These are phyloP conservation scores for Zosterops hypoxanthus DNA, from an alignment of 2,113 vertebrate species.

Conservation along the genomic window DNA sequence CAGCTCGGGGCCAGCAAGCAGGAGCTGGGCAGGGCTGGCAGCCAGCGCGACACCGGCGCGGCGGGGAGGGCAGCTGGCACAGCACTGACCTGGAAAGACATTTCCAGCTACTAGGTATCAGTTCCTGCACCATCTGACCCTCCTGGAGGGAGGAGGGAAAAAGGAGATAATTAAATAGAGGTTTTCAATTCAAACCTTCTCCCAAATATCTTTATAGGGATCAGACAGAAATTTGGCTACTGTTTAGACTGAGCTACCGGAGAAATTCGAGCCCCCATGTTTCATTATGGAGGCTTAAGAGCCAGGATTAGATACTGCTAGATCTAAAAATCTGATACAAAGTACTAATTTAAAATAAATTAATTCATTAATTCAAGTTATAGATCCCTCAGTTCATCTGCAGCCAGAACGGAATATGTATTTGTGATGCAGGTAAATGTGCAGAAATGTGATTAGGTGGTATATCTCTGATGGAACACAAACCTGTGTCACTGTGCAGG, in stretches of 20 bases:
- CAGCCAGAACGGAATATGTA: background rate
- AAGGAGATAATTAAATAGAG: background rate
- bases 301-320: background rate
- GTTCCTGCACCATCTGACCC: background rate
- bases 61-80: background rate
- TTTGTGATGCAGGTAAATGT: background rate
- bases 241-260: background rate
- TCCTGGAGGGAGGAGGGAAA: background rate
- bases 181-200: background rate
- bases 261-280: background rate
- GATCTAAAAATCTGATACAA: background rate
- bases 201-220: background rate
- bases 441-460: background rate
- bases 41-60: fast-evolving
- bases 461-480: background rate
- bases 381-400: background rate
- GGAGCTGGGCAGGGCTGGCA: background rate
- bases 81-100: background rate
- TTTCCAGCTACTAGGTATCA: background rate
- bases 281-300: background rate
- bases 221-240: background rate
- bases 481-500: background rate
- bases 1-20: background rate
- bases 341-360: background rate
- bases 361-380: background rate